These are phyloP conservation scores for Cephus pulcher DNA, from an alignment of 2,888 invertebrate genomes.

Conservation along the genomic window DNA sequence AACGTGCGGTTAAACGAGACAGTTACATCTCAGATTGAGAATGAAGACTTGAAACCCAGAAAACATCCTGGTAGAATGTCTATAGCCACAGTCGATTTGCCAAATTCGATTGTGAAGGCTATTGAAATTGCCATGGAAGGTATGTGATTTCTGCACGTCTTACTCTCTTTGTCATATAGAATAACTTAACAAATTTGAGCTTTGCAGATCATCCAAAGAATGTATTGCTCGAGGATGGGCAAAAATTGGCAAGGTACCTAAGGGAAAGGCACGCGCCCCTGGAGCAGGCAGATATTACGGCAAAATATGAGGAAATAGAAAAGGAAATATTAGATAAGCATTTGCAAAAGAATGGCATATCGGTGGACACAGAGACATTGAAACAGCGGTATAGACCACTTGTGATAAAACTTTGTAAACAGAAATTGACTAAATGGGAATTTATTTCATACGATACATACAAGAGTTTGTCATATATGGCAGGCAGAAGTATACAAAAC, in stretches of 20 bases:
- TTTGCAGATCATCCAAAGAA: background rate
- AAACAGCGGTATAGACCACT: conserved; percentile 48
- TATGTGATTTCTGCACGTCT: conserved; percentile 38
- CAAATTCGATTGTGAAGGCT: conserved; percentile 72
- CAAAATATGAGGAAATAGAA: conserved; percentile 58
- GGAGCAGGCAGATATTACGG: conserved; percentile 70
- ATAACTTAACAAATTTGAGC: background rate
- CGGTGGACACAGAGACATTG: conserved; percentile 64
- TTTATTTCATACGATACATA: conserved; percentile 77
- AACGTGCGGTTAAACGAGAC: conserved; percentile 69
- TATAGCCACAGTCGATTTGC: conserved; percentile 70
- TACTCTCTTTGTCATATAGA: background rate
- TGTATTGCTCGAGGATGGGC: conserved; percentile 46
- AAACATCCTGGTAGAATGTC: conserved; percentile 80
- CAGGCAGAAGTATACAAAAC: conserved; percentile 78
- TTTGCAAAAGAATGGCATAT: conserved; percentile 43
- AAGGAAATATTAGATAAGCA: background rate
- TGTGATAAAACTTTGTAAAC: conserved; percentile 71
- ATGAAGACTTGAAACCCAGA: conserved; percentile 72
- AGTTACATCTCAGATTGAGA: conserved; percentile 68
- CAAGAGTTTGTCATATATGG: conserved; percentile 77
- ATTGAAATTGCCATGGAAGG: conserved; percentile 69
- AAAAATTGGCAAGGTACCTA: conserved; percentile 72
- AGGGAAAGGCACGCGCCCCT: conserved; percentile 74
- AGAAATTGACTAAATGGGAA: conserved; percentile 79